Evolutionary conservation across 2,888 invertebrate genomes (phyloP), one percentile per base, ranked within the genome.

Genomic region (Thereva nobilitata): DNA sequence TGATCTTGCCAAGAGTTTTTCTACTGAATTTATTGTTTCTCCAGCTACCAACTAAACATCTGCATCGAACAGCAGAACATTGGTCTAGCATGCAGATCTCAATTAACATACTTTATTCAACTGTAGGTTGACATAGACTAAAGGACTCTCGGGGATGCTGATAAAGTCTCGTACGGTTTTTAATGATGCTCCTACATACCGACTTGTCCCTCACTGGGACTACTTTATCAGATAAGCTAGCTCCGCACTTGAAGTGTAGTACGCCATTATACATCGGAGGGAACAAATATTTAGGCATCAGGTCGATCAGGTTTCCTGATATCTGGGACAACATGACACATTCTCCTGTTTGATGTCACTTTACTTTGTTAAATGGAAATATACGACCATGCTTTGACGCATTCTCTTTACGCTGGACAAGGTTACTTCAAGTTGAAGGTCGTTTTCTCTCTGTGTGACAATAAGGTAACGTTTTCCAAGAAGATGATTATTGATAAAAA

Each of bases 101-200:
- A 70, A 70, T 70, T 70, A 70, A 67, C 70, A 70, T 70, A 70
- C 68, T 70, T 70, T 68, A 68, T 64, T 59, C 67, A 65, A 68
- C 65, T 40, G 56, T 54, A 65, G 59, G 42, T 44, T 63, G 53
- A 61, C 53, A 40, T 44, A 42, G 42, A 49, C 66, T 56, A 67
- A 54, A 55, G 35, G 37, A 47, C 10, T 23, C 53, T 52, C 37
- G 6, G 8, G 12, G 57, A 41, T 63, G 65, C 55, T 68, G 68
- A 68, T 68, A 68, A 68, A 68, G 68, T 65, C 59, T 65, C 61
- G 8, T 53, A 64, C 54, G 44, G 44, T 54, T 66, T 64, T 68
- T 68, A 68, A 68, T 68, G 68, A 68, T 66, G 68, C 63, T 65
- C 61, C 66, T 64, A 34, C 44, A 35, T 54, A 45, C 38, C 54